Base-by-base conservation (phyloP, 2,113 vertebrate genomes). In the Bubalus kerabau region DNA sequence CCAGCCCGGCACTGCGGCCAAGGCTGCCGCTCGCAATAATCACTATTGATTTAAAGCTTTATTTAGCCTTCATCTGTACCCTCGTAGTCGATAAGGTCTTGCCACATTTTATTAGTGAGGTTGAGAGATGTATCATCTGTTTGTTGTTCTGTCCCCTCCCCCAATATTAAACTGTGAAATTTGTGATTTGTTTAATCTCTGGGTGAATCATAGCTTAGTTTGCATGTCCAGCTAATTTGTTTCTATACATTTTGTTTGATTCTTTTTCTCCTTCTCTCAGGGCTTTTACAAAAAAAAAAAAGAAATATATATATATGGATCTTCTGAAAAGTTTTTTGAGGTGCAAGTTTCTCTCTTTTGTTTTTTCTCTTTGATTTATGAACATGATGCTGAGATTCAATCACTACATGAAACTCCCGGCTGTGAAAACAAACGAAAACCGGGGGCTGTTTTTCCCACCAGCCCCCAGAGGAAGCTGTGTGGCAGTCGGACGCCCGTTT, bases 401-500 rank as follows among this genome's bases (percentile, higher is more conserved):
- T 99, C 99, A 99, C 99, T 99, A 99, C 99, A 99, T 99, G 99
- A 98, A 99, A 99, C 99, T 99, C 99, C 99, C 99, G 99, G 99
- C 99, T 99, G 99, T 99, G 99, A 99, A 99, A 99, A 98, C 97
- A 95, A 98, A 90, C 97, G 71, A 89, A 97, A 87, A 52, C 32
- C 32, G 24, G n/a, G 89, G 95, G 97, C 98, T 97, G 95, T 97
- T 67, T 67, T 7, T 10, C 97, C 95, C 80, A 82, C 94, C 97
- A 96, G 96, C 96, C 95, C 97, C 94, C 84, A 82, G 1, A 17
- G 89, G 97, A 98, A 97, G 98, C 98, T 97, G 91, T 46, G 30
- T 91, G 93, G 97, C 98, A 98, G 98, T 97, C 95, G 83, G 97
- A 98, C 94, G 98, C 97, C 97, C 82, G 96, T 97, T 98, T 98